phyloP scores from a whole-genome alignment of 2,888 invertebrate species.

The Rambutsinella grinnellia region DNA sequence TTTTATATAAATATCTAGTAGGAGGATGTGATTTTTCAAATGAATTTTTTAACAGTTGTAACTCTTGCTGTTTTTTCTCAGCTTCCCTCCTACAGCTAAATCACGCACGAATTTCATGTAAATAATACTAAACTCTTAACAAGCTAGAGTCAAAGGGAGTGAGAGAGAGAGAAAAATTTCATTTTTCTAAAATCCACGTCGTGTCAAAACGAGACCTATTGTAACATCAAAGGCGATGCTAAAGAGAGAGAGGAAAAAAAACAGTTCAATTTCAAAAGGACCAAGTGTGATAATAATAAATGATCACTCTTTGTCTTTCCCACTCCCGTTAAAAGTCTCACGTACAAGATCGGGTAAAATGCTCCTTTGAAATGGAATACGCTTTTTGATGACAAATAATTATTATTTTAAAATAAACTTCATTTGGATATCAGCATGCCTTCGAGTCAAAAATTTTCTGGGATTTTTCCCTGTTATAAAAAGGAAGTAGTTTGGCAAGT shows the following conservation, averaged over 20 bases:
- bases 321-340: background rate
- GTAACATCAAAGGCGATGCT: background rate
- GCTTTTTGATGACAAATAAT: conserved; percentile 11
- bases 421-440: conserved; percentile 8
- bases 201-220: background rate
- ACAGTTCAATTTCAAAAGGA: conserved; percentile 11
- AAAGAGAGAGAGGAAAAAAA: conserved; percentile 20
- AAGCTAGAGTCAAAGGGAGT: conserved; percentile 15
- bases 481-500: conserved; percentile 40
- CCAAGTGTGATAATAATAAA: background rate
- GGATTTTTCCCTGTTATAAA: conserved; percentile 3
- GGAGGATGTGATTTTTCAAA: background rate
- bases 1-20: conserved; percentile 10
- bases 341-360: conserved; percentile 3
- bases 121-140: conserved; percentile 36
- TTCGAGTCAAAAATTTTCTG: background rate
- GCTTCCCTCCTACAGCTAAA: conserved; percentile 59
- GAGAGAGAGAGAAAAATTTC: background rate
- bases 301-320: background rate
- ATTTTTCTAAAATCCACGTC: background rate
- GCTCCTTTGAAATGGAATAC: conserved; percentile 59
- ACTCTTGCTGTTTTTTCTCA: background rate
- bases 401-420: conserved; percentile 18
- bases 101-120: conserved; percentile 65
- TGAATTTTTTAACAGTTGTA: background rate